A percentile compares a stretch with the other conserved stretches of the same genome.
Conservation (phyloP, 2,113 vertebrate species). For the Erythrocercus mccallii region DNA sequence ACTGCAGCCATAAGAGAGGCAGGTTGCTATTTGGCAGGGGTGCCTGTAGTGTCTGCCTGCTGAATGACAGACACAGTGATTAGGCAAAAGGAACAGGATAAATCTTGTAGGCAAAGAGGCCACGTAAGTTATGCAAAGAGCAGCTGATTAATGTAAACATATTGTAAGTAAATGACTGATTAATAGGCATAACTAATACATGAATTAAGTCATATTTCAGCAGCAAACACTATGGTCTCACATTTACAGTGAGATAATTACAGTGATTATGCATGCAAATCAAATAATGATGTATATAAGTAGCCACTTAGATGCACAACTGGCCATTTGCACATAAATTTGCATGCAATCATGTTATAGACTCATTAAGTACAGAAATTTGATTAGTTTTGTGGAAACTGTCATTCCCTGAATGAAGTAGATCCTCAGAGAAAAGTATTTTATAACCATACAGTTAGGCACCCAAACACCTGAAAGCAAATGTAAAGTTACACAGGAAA, state of each 20-base stretch:
- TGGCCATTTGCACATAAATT: conserved; percentile 32
- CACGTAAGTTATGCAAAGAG: not conserved
- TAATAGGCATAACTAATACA: conserved; percentile 23
- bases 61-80: not conserved
- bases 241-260: conserved; percentile 43
- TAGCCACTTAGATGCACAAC: conserved; percentile 22
- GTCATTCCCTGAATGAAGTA: not conserved
- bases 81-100: not conserved
- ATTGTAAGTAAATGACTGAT: conserved; percentile 31
- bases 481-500: not conserved
- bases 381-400: not conserved
- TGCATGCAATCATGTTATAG: not conserved
- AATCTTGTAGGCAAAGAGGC: not conserved
- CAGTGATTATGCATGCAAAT: conserved; percentile 25
- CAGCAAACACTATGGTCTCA: not conserved
- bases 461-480: not conserved
- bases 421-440: not conserved
- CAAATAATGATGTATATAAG: conserved; percentile 15
- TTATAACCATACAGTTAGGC: not conserved
- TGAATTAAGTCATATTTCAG: not conserved
- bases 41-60: not conserved
- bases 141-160: conserved; percentile 23
- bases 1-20: not conserved
- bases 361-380: not conserved
- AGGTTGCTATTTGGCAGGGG: not conserved